Percentiles rank a stretch among this genome's conserved stretches.
These are phyloP conservation scores for Dermolepida albohirtum DNA, from an alignment of 2,888 invertebrate genomes.

Conservation along the genomic window DNA sequence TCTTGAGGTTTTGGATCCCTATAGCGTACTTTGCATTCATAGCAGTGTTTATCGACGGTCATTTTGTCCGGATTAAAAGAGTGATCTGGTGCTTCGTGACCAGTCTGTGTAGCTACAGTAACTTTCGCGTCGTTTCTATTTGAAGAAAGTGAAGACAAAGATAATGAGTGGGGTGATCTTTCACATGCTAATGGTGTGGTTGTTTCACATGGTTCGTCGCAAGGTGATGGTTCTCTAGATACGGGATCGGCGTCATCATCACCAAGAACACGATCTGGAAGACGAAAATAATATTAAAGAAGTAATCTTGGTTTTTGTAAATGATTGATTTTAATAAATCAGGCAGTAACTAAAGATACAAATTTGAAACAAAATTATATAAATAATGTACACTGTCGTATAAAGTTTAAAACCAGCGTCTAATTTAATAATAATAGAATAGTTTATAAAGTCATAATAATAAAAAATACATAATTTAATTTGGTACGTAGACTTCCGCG, in stretches of 20 bases:
- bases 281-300: too few relatives aligned
- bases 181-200: constrained; percentile 60
- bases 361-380: too few relatives aligned
- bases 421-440: too few relatives aligned
- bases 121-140: constrained; percentile 63
- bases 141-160: constrained; percentile 52
- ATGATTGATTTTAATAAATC: too few relatives aligned
- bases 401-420: too few relatives aligned
- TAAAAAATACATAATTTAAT: too few relatives aligned
- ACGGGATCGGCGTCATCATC: constrained; percentile 75
- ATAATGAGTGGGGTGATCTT: constrained; percentile 56
- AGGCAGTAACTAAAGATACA: too few relatives aligned
- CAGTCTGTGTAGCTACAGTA: constrained; percentile 89
- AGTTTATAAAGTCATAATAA: too few relatives aligned
- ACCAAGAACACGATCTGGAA: constrained; percentile 63
- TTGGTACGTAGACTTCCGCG: too few relatives aligned
- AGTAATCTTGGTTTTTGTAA: too few relatives aligned
- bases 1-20: constrained; percentile 92
- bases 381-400: too few relatives aligned
- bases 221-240: constrained; percentile 79
- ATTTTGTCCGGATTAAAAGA: constrained; percentile 78
- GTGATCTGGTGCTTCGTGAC: constrained; percentile 79
- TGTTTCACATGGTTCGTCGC: constrained; percentile 70
- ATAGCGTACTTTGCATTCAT: constrained; percentile 92
- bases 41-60: constrained; percentile 87